Evolutionary conservation across 2,113 vertebrate species (phyloP).

Genomic region (Pelvicachromis taeniatus): DNA sequence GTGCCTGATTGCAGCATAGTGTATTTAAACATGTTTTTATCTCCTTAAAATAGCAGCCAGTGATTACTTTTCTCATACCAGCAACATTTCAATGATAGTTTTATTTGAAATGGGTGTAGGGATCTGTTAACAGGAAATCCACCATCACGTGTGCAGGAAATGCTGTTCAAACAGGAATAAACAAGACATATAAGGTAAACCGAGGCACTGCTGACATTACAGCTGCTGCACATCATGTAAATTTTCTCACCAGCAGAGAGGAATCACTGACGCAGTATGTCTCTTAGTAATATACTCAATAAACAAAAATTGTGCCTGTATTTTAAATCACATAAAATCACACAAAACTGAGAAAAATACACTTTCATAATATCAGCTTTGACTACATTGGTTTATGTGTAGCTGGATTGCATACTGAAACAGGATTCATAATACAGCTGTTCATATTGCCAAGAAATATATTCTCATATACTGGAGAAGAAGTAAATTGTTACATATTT

Average conservation of each 20-base stretch:
- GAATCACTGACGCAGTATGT: neutral
- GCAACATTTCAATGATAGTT: neutral
- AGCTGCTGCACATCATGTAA: neutral
- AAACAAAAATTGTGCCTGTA: neutral
- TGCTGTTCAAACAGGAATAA: conserved; percentile 61
- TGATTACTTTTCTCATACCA: neutral
- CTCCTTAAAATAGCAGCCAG: neutral
- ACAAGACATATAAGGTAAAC: conserved; percentile 22
- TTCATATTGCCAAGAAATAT: neutral
- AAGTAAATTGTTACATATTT: neutral
- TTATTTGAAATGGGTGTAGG: conserved; percentile 47
- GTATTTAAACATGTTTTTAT: neutral
- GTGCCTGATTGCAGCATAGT: neutral
- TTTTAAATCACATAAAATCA: neutral
- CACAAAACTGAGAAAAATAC: too few species aligned
- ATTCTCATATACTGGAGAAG: neutral
- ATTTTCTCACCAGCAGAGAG: neutral
- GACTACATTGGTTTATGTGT: neutral
- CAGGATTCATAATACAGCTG: neutral
- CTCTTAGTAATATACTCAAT: neutral
- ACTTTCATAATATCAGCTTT: neutral
- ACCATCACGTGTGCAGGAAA: conserved; percentile 72
- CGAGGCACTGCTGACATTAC: neutral
- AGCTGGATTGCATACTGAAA: neutral
- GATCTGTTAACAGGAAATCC: conserved; percentile 67